Evolutionary conservation across 2,888 invertebrate genomes (phyloP).

Genomic region (Lingula anatina): DNA sequence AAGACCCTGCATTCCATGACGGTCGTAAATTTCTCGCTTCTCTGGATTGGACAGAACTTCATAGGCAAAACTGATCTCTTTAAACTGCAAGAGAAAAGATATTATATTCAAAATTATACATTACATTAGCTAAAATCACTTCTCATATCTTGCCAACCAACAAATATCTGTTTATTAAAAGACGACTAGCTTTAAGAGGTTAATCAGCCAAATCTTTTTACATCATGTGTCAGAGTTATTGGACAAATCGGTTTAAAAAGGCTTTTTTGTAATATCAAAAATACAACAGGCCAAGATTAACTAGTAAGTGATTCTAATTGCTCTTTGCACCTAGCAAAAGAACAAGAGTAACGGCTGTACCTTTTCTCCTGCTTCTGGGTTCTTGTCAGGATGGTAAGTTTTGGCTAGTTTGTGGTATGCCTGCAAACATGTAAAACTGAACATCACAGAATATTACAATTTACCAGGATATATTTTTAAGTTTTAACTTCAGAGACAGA

Average conservation of each 20-base stretch:
- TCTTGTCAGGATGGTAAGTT: constrained; percentile 89
- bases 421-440: constrained; percentile 59
- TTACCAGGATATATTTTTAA: neutral
- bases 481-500: neutral
- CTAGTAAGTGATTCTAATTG: neutral
- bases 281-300: neutral
- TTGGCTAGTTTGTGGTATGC: constrained; percentile 87
- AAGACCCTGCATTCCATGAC: constrained; percentile 79
- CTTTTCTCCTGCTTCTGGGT: constrained; percentile 81
- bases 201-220: too few species aligned
- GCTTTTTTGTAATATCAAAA: too few species aligned
- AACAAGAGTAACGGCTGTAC: too few species aligned
- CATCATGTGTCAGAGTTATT: too few species aligned
- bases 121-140: neutral
- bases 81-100: constrained; percentile 59
- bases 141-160: too few species aligned
- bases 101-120: neutral
- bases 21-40: constrained; percentile 80
- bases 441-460: neutral
- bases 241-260: too few species aligned
- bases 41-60: constrained; percentile 86
- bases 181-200: too few species aligned
- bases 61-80: constrained; percentile 93
- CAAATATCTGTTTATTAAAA: too few species aligned
- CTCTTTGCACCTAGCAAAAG: neutral